Conservation (phyloP, 2,113 vertebrate genomes). For the Leptosomus discolor region DNA sequence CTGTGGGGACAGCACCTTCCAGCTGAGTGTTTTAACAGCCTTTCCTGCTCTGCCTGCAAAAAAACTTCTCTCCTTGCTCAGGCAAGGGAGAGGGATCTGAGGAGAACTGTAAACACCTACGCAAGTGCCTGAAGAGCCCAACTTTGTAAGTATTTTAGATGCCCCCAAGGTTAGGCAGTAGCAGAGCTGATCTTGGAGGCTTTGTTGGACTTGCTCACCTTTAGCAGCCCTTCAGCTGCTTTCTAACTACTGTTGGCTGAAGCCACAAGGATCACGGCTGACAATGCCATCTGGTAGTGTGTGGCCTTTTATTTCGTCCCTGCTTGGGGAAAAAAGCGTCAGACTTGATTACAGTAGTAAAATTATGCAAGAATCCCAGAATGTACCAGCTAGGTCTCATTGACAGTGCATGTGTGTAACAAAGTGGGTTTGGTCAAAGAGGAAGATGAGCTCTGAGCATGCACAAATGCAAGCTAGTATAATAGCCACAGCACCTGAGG, state of each 20-base stretch:
- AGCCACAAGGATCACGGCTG: not conserved
- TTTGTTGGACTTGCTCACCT: not conserved
- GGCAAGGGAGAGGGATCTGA: not conserved
- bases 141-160: not conserved
- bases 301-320: not conserved
- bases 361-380: not conserved
- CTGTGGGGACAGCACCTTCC: not conserved
- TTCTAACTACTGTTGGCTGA: not conserved
- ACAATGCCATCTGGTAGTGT: not conserved
- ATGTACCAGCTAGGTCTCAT: not conserved
- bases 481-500: not conserved
- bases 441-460: not conserved
- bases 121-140: not conserved
- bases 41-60: not conserved
- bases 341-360: not conserved
- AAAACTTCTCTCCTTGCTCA: not conserved
- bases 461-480: not conserved
- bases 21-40: not conserved
- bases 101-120: not conserved
- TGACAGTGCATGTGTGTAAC: accelerated
- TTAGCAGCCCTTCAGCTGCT: not conserved
- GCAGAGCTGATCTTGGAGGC: not conserved
- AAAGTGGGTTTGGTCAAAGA: not conserved
- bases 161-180: not conserved
- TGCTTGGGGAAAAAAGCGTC: not conserved